A percentile compares a stretch with the other conserved stretches of the same genome.
phyloP scores from a whole-genome alignment of 2,113 vertebrate species.

The Nesogale talazaci region DNA sequence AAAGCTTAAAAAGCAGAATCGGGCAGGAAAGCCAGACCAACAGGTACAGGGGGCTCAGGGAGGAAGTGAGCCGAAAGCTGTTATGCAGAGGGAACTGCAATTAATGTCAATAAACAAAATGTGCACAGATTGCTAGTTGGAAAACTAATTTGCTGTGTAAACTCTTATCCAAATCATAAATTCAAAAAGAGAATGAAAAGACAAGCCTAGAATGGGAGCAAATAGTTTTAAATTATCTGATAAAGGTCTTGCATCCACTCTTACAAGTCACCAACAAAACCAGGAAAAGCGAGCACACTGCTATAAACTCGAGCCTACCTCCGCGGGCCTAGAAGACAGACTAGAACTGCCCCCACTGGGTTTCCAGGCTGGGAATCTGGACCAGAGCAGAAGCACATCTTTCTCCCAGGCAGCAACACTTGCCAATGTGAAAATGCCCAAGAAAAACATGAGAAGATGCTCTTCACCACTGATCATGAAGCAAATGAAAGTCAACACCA shows the following conservation, averaged over 20 bases:
- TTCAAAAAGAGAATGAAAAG: no score
- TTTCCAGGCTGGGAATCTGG: background rate
- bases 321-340: background rate
- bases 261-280: constrained; percentile 25
- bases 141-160: no score
- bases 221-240: constrained; percentile 7
- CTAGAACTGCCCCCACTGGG: background rate
- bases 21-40: no score
- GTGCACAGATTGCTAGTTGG: no score
- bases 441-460: background rate
- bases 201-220: background rate
- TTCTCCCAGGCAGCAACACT: background rate
- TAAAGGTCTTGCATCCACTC: background rate
- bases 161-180: no score
- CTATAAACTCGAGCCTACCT: background rate
- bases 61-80: no score
- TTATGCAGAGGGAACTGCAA: no score
- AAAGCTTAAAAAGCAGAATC: no score
- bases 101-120: no score
- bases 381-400: background rate
- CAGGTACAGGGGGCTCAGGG: no score
- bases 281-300: background rate
- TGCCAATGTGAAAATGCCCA: background rate
- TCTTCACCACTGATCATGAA: background rate
- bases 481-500: background rate